Conservation (phyloP, 2,113 vertebrate species). For the Lamprotornis superbus region DNA sequence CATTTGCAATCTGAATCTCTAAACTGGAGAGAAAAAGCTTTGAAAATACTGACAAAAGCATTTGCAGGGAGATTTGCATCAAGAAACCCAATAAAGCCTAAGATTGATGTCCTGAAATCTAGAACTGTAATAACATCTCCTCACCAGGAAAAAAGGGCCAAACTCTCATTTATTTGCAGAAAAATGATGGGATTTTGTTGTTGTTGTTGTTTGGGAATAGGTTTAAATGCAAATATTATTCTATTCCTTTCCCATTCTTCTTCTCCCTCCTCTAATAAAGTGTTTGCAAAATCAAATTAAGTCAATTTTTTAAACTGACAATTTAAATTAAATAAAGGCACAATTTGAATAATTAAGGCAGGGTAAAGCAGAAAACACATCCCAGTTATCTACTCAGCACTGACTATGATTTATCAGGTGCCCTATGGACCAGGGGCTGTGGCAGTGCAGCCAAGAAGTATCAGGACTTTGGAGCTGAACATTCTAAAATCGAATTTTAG, state of each 20-base stretch:
- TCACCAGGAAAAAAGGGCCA: neutral
- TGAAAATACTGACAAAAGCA: neutral
- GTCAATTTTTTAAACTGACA: neutral
- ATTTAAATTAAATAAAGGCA: neutral
- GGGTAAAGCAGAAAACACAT: neutral
- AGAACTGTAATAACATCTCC: neutral
- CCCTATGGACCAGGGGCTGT: neutral
- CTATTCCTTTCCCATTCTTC: neutral
- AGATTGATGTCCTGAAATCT: neutral
- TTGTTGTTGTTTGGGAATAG: neutral
- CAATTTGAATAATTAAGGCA: neutral
- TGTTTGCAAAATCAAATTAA: neutral
- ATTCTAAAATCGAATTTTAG: neutral
- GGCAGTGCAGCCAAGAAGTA: neutral
- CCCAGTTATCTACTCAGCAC: neutral
- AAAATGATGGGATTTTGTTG: fast-evolving
- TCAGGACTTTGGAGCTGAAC: neutral
- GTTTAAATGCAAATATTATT: neutral
- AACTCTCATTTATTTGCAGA: neutral
- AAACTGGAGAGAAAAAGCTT: neutral
- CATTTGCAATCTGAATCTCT: neutral
- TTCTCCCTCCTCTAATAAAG: neutral
- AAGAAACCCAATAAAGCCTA: neutral
- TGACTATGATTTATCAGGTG: neutral
- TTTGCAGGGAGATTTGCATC: neutral